Percentiles rank a stretch among this genome's conserved stretches.
phyloP scores from a whole-genome alignment of 2,797 vertebrate species.

The Macropus fuliginosus region DNA sequence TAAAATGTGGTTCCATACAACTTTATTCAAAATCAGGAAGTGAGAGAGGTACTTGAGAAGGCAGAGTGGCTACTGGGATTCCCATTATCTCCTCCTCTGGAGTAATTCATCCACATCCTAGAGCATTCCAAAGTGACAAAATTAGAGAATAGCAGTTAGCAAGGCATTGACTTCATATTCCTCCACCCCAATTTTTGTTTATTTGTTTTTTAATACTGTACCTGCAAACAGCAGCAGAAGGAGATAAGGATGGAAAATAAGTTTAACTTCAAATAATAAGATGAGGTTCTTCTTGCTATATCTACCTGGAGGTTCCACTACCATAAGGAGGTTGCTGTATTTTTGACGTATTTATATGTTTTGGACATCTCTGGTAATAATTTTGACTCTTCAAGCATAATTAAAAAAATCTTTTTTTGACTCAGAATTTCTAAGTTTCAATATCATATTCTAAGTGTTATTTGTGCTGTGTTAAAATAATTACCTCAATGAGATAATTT shows the following conservation, averaged over 20 bases:
- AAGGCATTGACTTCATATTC: not conserved
- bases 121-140: constrained; percentile 52
- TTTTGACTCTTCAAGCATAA: constrained; percentile 7
- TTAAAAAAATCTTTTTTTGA: constrained; percentile 49
- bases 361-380: not conserved
- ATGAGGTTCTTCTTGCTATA: not conserved
- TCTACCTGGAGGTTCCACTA: not conserved
- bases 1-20: constrained; percentile 29
- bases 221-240: not conserved
- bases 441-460: not conserved
- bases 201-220: not conserved
- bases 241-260: constrained; percentile 3
- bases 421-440: constrained; percentile 37
- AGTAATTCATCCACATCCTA: constrained; percentile 61
- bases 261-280: constrained; percentile 14
- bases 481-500: constrained; percentile 47
- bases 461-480: constrained; percentile 32
- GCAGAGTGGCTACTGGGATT: constrained; percentile 48
- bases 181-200: constrained; percentile 10
- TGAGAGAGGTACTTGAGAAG: constrained; percentile 40
- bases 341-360: not conserved
- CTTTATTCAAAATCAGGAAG: constrained; percentile 50
- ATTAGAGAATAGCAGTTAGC: not conserved
- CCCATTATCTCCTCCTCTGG: constrained; percentile 60
- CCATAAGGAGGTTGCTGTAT: not conserved